Evolutionary conservation across 2,797 vertebrate genomes (phyloP).

Genomic region (Chiloscyllium punctatum): DNA sequence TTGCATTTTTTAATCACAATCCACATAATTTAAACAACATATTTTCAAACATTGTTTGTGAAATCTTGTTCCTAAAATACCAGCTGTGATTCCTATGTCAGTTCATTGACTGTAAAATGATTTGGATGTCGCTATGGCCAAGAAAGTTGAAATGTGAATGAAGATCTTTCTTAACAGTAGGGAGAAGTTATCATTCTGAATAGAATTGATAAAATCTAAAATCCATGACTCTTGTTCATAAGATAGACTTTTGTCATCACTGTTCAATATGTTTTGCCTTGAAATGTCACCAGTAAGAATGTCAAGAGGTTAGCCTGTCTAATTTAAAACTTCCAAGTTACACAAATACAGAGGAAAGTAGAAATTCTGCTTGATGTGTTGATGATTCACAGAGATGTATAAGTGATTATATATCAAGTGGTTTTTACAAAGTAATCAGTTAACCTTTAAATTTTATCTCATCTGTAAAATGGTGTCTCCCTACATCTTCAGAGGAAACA

Average conservation of each 20-base stretch:
- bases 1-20: background rate
- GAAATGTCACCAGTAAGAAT: background rate
- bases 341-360: background rate
- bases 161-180: background rate
- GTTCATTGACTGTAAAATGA: background rate
- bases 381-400: background rate
- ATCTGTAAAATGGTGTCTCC: background rate
- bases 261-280: background rate
- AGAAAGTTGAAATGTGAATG: too few relatives aligned
- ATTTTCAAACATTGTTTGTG: background rate
- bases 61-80: background rate
- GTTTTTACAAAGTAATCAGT: background rate
- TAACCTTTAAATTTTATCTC: slow-evolving; percentile 7
- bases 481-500: background rate
- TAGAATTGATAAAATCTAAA: background rate
- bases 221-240: background rate
- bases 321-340: background rate
- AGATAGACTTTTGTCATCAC: background rate
- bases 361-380: slow-evolving; percentile 11
- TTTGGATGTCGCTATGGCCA: background rate
- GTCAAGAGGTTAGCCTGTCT: background rate
- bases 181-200: background rate
- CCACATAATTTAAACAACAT: background rate
- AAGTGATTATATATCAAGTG: background rate
- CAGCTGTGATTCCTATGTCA: background rate